Evolutionary conservation across 2,113 vertebrate genomes (phyloP).

Genomic region (Erythrocercus mccallii): DNA sequence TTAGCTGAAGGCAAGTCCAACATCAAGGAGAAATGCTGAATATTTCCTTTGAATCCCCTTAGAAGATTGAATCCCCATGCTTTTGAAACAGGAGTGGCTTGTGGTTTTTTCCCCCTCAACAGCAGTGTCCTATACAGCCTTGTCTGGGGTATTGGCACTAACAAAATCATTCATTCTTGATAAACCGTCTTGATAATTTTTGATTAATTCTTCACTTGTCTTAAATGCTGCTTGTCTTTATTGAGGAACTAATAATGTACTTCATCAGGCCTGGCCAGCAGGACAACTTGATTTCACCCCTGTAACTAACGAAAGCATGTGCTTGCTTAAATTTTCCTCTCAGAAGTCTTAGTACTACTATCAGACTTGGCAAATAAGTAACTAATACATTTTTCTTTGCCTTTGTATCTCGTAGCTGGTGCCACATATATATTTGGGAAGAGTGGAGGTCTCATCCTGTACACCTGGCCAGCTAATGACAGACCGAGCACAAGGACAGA

Average conservation of each 20-base stretch:
- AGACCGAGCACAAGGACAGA: constrained; percentile 94
- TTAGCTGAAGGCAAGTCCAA: neutral
- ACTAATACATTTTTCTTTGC: neutral
- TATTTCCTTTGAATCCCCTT: neutral
- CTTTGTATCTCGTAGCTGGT: constrained; percentile 79
- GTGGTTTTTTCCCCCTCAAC: neutral
- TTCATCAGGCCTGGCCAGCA: neutral
- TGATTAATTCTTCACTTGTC: neutral
- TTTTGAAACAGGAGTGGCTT: neutral
- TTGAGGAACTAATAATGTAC: neutral
- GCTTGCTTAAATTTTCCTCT: neutral
- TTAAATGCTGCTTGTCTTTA: neutral
- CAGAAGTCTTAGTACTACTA: accelerated
- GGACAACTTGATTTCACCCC: neutral
- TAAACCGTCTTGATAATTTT: neutral
- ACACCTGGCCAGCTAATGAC: constrained; percentile 96
- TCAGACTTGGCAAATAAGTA: neutral
- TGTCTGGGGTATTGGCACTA: neutral
- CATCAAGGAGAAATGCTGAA: neutral
- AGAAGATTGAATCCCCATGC: neutral
- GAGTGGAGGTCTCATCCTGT: constrained; percentile 93
- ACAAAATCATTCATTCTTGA: neutral
- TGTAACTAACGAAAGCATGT: neutral
- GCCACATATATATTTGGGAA: constrained; percentile 97
- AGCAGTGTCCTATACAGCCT: neutral